Percentiles rank a stretch among this genome's conserved stretches.
These are phyloP conservation scores for Manacus vitellinus DNA, from an alignment of 2,113 vertebrate genomes.

Conservation along the genomic window DNA sequence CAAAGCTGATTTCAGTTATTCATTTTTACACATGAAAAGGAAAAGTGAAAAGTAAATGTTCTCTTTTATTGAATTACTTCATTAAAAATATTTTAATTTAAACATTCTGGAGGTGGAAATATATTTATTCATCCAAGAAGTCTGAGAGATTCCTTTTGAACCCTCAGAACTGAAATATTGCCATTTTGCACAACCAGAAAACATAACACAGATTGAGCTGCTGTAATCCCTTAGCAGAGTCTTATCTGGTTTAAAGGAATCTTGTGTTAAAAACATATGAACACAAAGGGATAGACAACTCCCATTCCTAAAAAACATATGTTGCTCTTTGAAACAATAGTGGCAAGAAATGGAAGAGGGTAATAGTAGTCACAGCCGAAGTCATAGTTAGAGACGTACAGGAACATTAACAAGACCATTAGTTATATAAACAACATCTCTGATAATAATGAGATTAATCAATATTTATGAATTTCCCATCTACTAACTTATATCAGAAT, in stretches of 20 bases:
- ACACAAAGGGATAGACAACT: accelerated
- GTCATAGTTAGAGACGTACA: background rate
- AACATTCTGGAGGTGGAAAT: background rate
- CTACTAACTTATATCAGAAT: background rate
- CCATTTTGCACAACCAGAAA: background rate
- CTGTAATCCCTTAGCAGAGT: background rate
- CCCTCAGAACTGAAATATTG: background rate
- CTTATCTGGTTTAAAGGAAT: background rate
- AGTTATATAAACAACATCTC: background rate
- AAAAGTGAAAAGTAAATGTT: background rate
- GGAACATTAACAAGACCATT: background rate
- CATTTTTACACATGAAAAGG: background rate
- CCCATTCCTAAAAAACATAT: background rate
- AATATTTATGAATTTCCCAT: background rate
- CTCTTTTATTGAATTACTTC: background rate
- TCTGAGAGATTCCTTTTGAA: background rate
- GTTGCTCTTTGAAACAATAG: background rate
- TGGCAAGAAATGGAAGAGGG: background rate
- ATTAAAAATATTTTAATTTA: background rate
- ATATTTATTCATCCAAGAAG: background rate
- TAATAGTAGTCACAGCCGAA: background rate
- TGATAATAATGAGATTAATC: background rate
- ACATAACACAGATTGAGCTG: accelerated
- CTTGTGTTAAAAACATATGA: background rate
- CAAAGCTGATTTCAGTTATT: background rate